Conservation (phyloP, 64 coral and sea anemone species). For the Trachythela sp. region DNA sequence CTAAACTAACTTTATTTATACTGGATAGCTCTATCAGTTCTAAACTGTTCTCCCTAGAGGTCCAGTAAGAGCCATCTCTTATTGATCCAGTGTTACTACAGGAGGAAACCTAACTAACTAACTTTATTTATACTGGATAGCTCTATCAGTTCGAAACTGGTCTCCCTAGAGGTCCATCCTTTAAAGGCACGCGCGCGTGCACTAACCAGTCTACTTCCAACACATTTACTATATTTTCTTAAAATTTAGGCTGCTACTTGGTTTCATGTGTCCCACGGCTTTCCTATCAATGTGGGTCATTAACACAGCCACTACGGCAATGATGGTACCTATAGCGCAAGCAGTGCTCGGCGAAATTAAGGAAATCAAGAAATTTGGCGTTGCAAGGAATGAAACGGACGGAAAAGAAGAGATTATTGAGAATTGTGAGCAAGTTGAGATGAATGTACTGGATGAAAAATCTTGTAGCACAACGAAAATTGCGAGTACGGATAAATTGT, state of each 20-base stretch:
- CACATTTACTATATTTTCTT: background rate
- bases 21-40: too few species aligned
- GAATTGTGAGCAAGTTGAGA: background rate
- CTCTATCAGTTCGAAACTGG: too few species aligned
- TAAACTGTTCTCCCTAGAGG: too few species aligned
- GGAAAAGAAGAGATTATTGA: background rate
- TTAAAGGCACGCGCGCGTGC: too few species aligned
- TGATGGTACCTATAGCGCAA: slow-evolving; percentile 97
- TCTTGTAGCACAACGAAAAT: background rate
- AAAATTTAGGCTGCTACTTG: slow-evolving; percentile 62
- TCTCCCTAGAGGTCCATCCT: too few species aligned
- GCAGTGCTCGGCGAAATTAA: slow-evolving; percentile 75
- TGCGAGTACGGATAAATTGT: background rate
- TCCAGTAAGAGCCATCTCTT: too few species aligned
- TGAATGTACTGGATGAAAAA: background rate
- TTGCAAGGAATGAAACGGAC: background rate
- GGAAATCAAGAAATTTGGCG: background rate
- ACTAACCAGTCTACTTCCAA: too few species aligned
- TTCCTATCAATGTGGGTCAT: slow-evolving; percentile 99
- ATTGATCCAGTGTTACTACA: too few species aligned
- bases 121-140: too few species aligned
- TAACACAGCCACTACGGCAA: slow-evolving; percentile 93
- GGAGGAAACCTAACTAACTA: too few species aligned
- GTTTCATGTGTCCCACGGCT: slow-evolving; percentile 83
- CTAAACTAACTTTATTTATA: too few species aligned